Base-by-base conservation (phyloP, 2,797 vertebrate genomes). In the Anisognathus igniventris region DNA sequence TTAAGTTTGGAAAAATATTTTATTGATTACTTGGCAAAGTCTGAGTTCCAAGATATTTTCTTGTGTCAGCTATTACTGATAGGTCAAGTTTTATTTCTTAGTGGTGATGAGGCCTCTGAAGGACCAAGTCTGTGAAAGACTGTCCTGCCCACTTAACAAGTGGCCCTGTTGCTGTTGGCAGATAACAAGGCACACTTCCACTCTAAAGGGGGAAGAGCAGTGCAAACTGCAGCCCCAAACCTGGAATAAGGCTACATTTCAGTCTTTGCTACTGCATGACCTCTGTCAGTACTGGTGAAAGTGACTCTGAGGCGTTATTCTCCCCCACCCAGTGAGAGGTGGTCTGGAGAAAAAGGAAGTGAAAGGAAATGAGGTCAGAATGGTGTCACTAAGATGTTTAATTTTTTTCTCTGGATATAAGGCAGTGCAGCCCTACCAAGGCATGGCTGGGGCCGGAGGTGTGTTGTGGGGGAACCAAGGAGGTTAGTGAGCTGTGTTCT, bases 151-250 rank as follows among this genome's bases (percentile, higher is more conserved):
- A 18, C 27, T 18, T 15, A 22, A 15, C 14, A 20, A 37, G 25
- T 24, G 33, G 6, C 14, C 31, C 14, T 7, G 4, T 24, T 51
- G 79, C n/a, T 25, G 23, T 47, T 71, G 48, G 39, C 20, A 25
- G 57, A 51, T 39, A 42, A 56, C 0, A 13, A 19, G 25, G 31
- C 53, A 23, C 0, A 1, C 7, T n/a, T 47, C 14, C 7, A 17
- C 21, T 40, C 19, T 24, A 4, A 2, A 39, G 37, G 16, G 14
- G 8, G 6, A n/a, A 48, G 40, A 31, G 23, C 4, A 2, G 10
- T n/a, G 45, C 25, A 20, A 17, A 23, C 45, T 33, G 80, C 0
- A 1, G 20, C 48, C 30, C 30, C 10, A 15, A 19, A n/a, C 28
- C 5, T 14, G 54, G 25, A 57, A 8, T 42, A 8, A 35, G 22